A percentile compares a stretch with the other conserved stretches of the same genome.
These are phyloP conservation scores for Craniophora ligustri DNA, from an alignment of 2,888 invertebrate genomes.

Conservation along the genomic window DNA sequence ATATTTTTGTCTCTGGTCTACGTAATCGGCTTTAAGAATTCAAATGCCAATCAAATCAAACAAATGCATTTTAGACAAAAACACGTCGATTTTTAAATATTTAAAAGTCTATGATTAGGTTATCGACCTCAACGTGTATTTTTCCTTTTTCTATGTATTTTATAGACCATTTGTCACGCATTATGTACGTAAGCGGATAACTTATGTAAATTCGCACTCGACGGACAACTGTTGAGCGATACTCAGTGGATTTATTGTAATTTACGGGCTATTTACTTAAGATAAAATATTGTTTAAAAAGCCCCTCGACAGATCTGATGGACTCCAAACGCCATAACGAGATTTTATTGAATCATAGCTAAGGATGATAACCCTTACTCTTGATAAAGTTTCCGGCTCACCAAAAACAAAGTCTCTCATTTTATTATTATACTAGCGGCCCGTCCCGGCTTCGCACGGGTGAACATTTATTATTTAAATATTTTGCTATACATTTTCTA, in stretches of 20 bases:
- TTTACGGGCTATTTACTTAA: constrained; percentile 15
- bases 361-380: no score
- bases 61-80: constrained; percentile 38
- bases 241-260: constrained; percentile 16
- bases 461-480: no score
- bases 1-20: neutral
- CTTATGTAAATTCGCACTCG: constrained; percentile 47
- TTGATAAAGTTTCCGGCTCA: no score
- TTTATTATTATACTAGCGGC: no score
- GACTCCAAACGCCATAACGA: no score
- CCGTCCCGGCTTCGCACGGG: no score
- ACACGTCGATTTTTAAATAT: constrained; percentile 32
- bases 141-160: constrained; percentile 42
- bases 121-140: constrained; percentile 33
- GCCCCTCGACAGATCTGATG: no score
- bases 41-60: constrained; percentile 21
- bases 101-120: constrained; percentile 27
- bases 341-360: no score
- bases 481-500: no score
- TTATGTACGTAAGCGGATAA: constrained; percentile 50
- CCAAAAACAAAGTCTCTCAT: no score
- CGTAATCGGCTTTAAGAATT: constrained; percentile 5
- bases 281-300: no score
- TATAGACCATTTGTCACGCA: constrained; percentile 47
- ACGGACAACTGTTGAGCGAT: constrained; percentile 17